Percentiles rank a stretch among this genome's conserved stretches.
Conservation (phyloP, 1,140 invertebrate species). For the Drosophila jambulina region DNA sequence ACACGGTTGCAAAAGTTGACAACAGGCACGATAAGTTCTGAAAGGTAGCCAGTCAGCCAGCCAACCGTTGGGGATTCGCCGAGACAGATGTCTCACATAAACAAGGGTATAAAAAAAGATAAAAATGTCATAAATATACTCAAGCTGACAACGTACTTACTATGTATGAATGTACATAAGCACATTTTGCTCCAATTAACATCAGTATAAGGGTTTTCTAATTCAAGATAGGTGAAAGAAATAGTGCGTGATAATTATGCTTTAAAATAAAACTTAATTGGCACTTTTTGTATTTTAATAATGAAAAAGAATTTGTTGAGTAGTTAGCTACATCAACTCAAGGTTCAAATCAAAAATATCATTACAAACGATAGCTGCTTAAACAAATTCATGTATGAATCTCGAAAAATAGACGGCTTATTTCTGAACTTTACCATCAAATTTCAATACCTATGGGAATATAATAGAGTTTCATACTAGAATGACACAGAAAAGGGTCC, state of each 20-base stretch:
- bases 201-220: not conserved
- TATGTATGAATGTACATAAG: not conserved
- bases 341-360: not conserved
- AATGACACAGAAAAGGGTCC: not conserved
- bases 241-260: not conserved
- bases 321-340: no score
- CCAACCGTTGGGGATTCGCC: slow-evolving; percentile 4
- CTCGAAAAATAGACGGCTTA: not conserved
- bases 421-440: not conserved
- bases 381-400: not conserved
- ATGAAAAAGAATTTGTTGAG: not conserved
- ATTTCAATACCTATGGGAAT: not conserved
- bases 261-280: not conserved
- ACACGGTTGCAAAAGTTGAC: slow-evolving; percentile 45
- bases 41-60: slow-evolving; percentile 28
- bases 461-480: not conserved
- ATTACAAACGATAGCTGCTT: not conserved
- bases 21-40: slow-evolving; percentile 24
- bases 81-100: slow-evolving; percentile 44
- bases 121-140: slow-evolving; percentile 35
- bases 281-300: no score
- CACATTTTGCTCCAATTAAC: slow-evolving; percentile 21
- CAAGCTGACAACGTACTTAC: slow-evolving; percentile 2
- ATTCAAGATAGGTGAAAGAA: not conserved
- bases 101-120: slow-evolving; percentile 33